Percentiles rank a stretch among this genome's conserved stretches.
phyloP scores from a whole-genome alignment of 2,888 invertebrate species.

The Rotaria sp. region DNA sequence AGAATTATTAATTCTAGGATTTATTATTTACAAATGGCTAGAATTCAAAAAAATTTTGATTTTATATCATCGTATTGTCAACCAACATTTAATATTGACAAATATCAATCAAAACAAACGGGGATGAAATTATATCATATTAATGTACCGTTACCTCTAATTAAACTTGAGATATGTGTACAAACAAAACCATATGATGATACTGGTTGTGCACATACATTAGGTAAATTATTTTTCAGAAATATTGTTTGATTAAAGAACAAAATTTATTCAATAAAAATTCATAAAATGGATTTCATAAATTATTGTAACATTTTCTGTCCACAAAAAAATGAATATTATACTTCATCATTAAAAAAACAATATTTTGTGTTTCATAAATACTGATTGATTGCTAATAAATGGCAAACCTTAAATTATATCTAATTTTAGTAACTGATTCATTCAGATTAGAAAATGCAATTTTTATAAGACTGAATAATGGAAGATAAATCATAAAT shows the following conservation, averaged over 20 bases:
- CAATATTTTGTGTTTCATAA: too few relatives aligned
- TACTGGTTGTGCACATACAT: slow-evolving; percentile 81
- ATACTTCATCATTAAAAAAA: too few relatives aligned
- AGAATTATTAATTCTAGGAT: neutral
- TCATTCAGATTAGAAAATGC: too few relatives aligned
- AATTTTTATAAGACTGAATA: too few relatives aligned
- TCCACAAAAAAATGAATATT: too few relatives aligned
- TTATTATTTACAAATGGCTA: neutral
- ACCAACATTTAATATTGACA: slow-evolving; percentile 59
- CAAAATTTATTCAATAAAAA: neutral
- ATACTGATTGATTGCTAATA: too few relatives aligned
- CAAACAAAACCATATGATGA: slow-evolving; percentile 84
- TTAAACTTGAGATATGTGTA: slow-evolving; percentile 76
- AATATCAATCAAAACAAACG: slow-evolving; percentile 70
- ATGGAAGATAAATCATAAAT: too few relatives aligned
- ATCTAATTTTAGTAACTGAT: too few relatives aligned
- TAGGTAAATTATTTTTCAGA: slow-evolving; percentile 53
- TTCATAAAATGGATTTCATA: too few relatives aligned
- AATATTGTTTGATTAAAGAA: neutral
- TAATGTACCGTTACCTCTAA: slow-evolving; percentile 79
- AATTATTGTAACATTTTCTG: too few relatives aligned
- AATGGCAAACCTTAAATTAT: too few relatives aligned
- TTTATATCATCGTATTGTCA: neutral
- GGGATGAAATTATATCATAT: slow-evolving; percentile 75
- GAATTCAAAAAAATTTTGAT: neutral